A percentile compares a stretch with the other conserved stretches of the same genome.
These are phyloP conservation scores for Aselliscus stoliczkanus DNA, from an alignment of 2,797 vertebrate genomes.

Conservation along the genomic window DNA sequence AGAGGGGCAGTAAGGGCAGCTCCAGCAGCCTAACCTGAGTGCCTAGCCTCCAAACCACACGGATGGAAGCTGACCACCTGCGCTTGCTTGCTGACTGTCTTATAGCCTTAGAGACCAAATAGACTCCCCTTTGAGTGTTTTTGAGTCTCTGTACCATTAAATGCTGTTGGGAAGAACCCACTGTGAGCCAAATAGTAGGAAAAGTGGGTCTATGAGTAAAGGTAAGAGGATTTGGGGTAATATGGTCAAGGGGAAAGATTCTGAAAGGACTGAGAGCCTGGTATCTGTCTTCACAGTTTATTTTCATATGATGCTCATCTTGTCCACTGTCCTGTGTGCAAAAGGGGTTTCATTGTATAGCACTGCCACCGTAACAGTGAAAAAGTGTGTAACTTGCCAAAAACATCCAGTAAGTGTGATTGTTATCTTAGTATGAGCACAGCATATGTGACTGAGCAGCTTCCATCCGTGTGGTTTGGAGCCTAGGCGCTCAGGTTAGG, in stretches of 20 bases:
- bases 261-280: not conserved
- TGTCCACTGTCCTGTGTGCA: not conserved
- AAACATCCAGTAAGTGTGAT: not conserved
- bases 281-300: not conserved
- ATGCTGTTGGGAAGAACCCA: not conserved
- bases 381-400: not conserved
- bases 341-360: not conserved
- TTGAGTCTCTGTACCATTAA: not conserved
- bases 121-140: not conserved
- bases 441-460: too few relatives aligned
- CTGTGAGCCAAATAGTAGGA: not conserved
- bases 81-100: not conserved
- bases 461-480: not conserved
- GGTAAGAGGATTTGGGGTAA: not conserved
- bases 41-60: too few relatives aligned
- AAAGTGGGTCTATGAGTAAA: not conserved
- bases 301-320: not conserved
- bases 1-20: too few relatives aligned
- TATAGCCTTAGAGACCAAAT: not conserved
- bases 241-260: not conserved
- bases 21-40: too few relatives aligned
- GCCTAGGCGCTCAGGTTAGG: rapidly evolving
- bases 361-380: not conserved
- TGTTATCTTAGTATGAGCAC: not conserved
- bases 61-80: not conserved